A percentile compares a stretch with the other conserved stretches of the same genome.
Evolutionary conservation across 2,888 invertebrate species (phyloP).

Genomic region (Phyllotreta striolata): DNA sequence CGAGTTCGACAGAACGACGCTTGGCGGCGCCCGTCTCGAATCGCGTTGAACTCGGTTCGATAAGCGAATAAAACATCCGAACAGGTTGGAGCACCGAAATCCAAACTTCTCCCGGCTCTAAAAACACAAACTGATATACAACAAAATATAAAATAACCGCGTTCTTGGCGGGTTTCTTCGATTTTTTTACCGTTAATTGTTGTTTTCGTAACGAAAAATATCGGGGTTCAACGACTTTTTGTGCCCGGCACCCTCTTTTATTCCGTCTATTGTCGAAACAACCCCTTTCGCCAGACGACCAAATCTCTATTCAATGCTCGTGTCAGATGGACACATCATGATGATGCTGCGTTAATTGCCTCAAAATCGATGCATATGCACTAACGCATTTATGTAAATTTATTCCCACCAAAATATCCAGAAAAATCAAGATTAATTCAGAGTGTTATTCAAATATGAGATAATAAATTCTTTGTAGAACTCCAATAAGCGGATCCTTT

Average conservation of each 20-base stretch:
- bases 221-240: slow-evolving; percentile 26
- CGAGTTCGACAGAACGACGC: slow-evolving; percentile 53
- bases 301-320: slow-evolving; percentile 23
- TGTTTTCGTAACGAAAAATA: slow-evolving; percentile 8
- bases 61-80: slow-evolving; percentile 48
- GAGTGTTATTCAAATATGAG: no score
- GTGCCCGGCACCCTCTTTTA: slow-evolving; percentile 24
- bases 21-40: slow-evolving; percentile 56
- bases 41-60: slow-evolving; percentile 48
- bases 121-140: slow-evolving; percentile 10
- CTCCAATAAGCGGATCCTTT: no score
- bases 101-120: slow-evolving; percentile 15
- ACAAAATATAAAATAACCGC: neutral
- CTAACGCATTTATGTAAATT: no score
- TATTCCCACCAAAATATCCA: no score
- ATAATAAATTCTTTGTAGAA: no score
- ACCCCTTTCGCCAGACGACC: slow-evolving; percentile 15
- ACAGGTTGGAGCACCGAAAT: slow-evolving; percentile 38
- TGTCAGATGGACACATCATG: neutral
- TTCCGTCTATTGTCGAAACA: slow-evolving; percentile 25
- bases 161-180: slow-evolving; percentile 16
- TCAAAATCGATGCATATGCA: no score
- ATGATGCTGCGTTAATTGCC: no score
- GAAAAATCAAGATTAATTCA: no score
- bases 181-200: slow-evolving; percentile 9